Base-by-base conservation (phyloP, 2,797 vertebrate genomes). In the Chloroceryle amazona region DNA sequence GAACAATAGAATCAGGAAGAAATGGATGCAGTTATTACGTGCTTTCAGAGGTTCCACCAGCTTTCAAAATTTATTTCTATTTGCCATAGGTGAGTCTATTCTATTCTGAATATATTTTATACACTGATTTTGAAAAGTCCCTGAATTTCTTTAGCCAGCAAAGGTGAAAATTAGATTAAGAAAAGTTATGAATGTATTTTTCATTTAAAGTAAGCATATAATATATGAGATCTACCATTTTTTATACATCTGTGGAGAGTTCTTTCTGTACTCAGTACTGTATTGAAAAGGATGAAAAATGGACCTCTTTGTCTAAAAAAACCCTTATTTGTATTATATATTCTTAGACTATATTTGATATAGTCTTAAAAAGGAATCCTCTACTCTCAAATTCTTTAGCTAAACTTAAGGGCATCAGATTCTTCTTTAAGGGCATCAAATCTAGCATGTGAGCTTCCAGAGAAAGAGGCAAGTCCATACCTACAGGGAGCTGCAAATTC, bases 281-380 rank as follows among this genome's bases (percentile, higher is more conserved):
- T 58, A 42, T 51, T 68, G 70, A 89, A 86, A 95, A 52, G 4
- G 22, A 71, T 81, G 37, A 94, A 91, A 86, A 89, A 96, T 68
- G 1, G 35, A 33, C 28, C 8, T 76, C 19, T 84, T 35, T 63
- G 39, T 78, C 41, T 35, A 81, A 72, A 79, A 91, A 81, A 83
- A 12, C 39, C 19, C 13, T 62, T 72, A 80, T 25, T 88, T 68
- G 55, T n/a, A 76, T 94, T 86, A 70, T 41, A 60, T 63, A 84
- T 78, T 13, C 41, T 74, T 89, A 80, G 35, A 37, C 20, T 84
- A 21, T 89, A 55, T 84, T 81, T 72, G 83, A 68, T 68, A 3
- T 54, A 61, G 46, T 75, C 54, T 84, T 82, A 80, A 86, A 62
- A 93, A 90, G 75, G 39, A 84, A 70, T 92, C 46, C 84, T 18